These are phyloP conservation scores for Trogon surrucura DNA, from an alignment of 2,113 vertebrate genomes.

Conservation along the genomic window DNA sequence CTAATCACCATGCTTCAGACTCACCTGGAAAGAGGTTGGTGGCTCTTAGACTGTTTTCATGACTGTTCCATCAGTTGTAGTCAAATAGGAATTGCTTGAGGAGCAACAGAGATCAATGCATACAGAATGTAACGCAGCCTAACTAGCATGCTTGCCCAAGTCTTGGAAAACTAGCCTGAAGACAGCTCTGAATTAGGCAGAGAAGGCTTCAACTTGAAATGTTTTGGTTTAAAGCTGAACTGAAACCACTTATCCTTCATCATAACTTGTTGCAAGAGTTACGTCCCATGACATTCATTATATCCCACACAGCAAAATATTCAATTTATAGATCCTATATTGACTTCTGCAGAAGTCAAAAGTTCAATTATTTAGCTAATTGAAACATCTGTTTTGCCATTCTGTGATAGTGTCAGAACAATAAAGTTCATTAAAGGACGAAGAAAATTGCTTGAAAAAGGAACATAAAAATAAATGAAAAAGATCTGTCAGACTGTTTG, in stretches of 20 bases:
- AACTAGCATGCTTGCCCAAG: background rate
- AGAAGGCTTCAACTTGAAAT: background rate
- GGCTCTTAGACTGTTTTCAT: background rate
- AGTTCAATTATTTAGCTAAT: slow-evolving; percentile 36
- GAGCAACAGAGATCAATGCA: background rate
- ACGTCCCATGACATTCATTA: slow-evolving; percentile 41
- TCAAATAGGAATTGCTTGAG: background rate
- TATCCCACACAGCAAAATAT: slow-evolving; percentile 35
- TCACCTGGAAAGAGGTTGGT: background rate
- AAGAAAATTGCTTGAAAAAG: background rate
- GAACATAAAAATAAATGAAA: background rate
- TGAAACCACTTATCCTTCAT: background rate
- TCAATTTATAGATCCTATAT: slow-evolving; percentile 58
- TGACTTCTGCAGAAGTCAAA: slow-evolving; percentile 43
- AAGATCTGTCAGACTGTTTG: fast-evolving
- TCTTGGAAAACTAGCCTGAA: background rate
- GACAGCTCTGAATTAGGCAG: background rate
- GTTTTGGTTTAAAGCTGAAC: background rate
- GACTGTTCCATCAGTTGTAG: background rate
- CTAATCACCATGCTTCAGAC: background rate
- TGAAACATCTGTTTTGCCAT: slow-evolving; percentile 1
- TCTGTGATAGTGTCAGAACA: slow-evolving; percentile 13
- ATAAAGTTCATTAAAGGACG: slow-evolving; percentile 34
- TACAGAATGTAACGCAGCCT: background rate
- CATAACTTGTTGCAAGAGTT: background rate